Percentiles rank a stretch among this genome's conserved stretches.
phyloP scores from a whole-genome alignment of 2,113 vertebrate species.

The Psilopsiagon aurifrons region DNA sequence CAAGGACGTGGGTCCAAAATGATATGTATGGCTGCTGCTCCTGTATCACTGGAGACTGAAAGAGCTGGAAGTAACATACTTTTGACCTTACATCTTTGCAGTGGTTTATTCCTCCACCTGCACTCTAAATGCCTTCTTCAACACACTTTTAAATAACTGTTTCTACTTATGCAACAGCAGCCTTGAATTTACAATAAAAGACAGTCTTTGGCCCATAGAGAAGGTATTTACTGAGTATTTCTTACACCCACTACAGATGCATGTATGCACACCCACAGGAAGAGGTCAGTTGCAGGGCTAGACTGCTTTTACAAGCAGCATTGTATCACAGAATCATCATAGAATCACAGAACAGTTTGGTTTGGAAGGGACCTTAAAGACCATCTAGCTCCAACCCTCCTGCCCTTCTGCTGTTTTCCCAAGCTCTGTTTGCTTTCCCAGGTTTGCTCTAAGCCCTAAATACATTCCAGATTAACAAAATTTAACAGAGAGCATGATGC shows the following conservation, averaged over 20 bases:
- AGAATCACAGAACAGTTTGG: neutral
- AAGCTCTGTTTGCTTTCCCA: neutral
- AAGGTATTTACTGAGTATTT: neutral
- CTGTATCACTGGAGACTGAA: neutral
- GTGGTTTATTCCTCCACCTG: neutral
- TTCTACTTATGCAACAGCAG: neutral
- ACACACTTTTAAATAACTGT: neutral
- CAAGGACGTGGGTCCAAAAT: neutral
- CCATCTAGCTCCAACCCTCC: neutral
- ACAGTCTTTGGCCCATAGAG: neutral
- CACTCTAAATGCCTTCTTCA: neutral
- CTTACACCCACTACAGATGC: neutral
- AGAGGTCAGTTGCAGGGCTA: neutral
- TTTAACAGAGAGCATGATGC: neutral
- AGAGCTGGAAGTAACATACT: neutral
- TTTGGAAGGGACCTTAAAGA: neutral
- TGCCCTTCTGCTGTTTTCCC: neutral
- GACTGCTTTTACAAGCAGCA: neutral
- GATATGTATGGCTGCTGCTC: accelerated
- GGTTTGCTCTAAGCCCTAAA: neutral
- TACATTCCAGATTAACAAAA: neutral
- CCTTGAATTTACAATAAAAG: neutral
- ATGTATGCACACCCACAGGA: accelerated
- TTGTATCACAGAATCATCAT: neutral
- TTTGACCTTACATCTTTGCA: neutral